Percentiles rank a stretch among this genome's conserved stretches.
These are phyloP conservation scores for Harmothoe impar DNA, from an alignment of 2,888 invertebrate genomes.

Conservation along the genomic window DNA sequence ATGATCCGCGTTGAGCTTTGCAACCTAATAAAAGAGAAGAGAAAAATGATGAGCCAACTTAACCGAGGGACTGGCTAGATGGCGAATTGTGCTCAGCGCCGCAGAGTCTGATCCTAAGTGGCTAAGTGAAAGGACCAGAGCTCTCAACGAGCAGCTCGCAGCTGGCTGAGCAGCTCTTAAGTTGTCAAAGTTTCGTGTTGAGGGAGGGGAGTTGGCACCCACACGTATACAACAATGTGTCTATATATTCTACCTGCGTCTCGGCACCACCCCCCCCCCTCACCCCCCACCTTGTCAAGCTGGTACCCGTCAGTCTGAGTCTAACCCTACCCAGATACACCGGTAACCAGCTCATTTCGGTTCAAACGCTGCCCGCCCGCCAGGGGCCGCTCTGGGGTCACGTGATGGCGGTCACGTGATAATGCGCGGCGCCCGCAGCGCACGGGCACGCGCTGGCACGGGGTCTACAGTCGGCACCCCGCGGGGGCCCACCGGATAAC, in stretches of 20 bases:
- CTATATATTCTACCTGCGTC: constrained; percentile 30
- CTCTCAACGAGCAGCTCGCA: too few relatives aligned
- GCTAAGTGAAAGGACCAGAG: too few relatives aligned
- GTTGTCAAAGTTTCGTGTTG: background rate
- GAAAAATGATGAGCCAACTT: too few relatives aligned
- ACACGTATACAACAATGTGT: background rate
- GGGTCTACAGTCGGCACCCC: constrained; percentile 3
- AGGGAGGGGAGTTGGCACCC: background rate
- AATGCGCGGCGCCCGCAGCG: background rate
- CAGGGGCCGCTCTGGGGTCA: background rate
- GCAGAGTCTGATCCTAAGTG: too few relatives aligned
- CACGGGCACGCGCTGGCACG: constrained; percentile 35
- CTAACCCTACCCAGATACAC: background rate
- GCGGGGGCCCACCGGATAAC: background rate
- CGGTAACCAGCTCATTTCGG: constrained; percentile 21
- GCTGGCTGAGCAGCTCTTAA: too few relatives aligned
- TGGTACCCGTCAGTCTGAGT: background rate
- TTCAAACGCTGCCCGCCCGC: background rate
- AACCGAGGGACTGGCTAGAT: too few relatives aligned
- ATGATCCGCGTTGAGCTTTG: too few relatives aligned
- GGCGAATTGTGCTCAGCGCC: too few relatives aligned
- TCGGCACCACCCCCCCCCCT: background rate
- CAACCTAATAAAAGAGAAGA: too few relatives aligned
- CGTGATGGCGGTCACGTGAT: constrained; percentile 46
- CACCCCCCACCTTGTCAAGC: background rate